These are phyloP conservation scores for Lepus townsendii DNA, from an alignment of 2,797 vertebrate species.

Conservation along the genomic window DNA sequence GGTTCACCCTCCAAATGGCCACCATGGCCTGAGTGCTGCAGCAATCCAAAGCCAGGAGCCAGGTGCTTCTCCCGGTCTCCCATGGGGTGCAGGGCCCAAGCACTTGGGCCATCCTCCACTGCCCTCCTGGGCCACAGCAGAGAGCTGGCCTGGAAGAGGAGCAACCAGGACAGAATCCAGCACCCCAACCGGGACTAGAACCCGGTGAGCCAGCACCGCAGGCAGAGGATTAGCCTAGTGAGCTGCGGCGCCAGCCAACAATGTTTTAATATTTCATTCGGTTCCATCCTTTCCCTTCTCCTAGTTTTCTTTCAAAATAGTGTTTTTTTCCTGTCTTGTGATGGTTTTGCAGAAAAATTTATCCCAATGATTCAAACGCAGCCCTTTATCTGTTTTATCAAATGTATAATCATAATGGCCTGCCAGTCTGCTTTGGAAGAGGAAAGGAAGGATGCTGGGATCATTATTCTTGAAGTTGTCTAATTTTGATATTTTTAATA, in stretches of 20 bases:
- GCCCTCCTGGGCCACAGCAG: too few species aligned
- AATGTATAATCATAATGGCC: not conserved
- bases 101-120: too few species aligned
- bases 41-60: too few species aligned
- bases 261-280: slow-evolving; percentile 41
- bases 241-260: not conserved
- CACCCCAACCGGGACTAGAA: too few species aligned
- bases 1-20: too few species aligned
- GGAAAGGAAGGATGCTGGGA: not conserved
- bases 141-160: too few species aligned
- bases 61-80: too few species aligned
- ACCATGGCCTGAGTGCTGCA: too few species aligned
- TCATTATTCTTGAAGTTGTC: slow-evolving; percentile 39
- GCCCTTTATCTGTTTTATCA: slow-evolving; percentile 18
- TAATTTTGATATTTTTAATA: slow-evolving; percentile 23
- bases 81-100: too few species aligned
- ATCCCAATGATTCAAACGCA: slow-evolving; percentile 46
- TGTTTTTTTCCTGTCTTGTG: not conserved
- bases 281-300: not conserved
- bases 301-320: slow-evolving; percentile 36
- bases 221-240: too few species aligned
- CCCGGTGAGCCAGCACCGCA: too few species aligned
- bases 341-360: slow-evolving; percentile 56
- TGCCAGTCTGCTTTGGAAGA: not conserved
- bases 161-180: too few species aligned